Percentiles rank a stretch among this genome's conserved stretches.
These are phyloP conservation scores for Antheraea assamensis DNA, from an alignment of 2,888 invertebrate species.

Conservation along the genomic window DNA sequence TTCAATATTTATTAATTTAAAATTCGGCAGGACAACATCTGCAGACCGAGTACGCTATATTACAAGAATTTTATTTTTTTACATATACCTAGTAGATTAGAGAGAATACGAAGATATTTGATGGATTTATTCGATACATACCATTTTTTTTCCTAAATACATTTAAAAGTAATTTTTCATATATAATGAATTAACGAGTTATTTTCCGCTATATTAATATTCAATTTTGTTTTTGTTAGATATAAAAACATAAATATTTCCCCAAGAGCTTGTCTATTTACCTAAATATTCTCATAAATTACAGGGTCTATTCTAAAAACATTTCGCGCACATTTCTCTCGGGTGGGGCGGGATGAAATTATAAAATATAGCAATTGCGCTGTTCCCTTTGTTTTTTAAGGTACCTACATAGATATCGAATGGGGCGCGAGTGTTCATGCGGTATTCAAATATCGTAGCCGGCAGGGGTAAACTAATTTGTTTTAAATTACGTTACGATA, in stretches of 20 bases:
- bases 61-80: too few species aligned
- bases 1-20: too few species aligned
- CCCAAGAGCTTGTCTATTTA: conserved; percentile 52
- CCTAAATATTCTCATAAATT: conserved; percentile 68
- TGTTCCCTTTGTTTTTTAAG: conserved; percentile 76
- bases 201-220: not conserved
- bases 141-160: not conserved
- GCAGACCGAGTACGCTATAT: too few species aligned
- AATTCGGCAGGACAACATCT: too few species aligned
- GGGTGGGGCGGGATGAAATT: conserved; percentile 60
- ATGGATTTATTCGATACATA: too few species aligned
- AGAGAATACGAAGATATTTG: too few species aligned
- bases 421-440: conserved; percentile 69
- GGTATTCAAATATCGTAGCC: conserved; percentile 75
- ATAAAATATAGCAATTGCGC: conserved; percentile 67
- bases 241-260: conserved; percentile 64
- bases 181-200: not conserved
- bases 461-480: conserved; percentile 79
- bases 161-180: not conserved
- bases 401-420: conserved; percentile 54
- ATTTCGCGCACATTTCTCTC: conserved; percentile 55
- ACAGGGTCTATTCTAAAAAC: conserved; percentile 67
- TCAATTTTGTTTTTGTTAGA: conserved; percentile 46
- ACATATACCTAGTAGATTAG: too few species aligned
- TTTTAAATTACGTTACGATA: conserved; percentile 82